Base-by-base conservation (phyloP, 2,888 invertebrate species). In the Harpalus rufipes region DNA sequence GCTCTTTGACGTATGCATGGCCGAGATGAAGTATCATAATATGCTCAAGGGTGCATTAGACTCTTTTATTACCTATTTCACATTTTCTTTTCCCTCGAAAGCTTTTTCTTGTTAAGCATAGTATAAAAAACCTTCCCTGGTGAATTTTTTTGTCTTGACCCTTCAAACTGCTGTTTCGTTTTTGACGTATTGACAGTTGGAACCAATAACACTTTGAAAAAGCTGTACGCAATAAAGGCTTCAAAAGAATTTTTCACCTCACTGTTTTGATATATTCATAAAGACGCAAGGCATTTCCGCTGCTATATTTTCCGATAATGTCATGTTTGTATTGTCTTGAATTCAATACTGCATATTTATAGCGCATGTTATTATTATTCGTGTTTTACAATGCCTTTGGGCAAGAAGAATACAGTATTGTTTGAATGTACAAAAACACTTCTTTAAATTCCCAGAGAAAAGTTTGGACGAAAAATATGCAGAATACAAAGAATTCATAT, bases 111-210 rank as follows among this genome's bases (percentile, higher is more conserved):
- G 79, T 80, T 59, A 80, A 56, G 51, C 74, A 74, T 7, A 39
- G 18, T 41, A 41, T 72, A 74, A 74, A 74, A 74, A 74, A 41
- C 8, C 44, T 16, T n/a, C 74, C 16, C 21, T 32, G 18, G 5
- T 51, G 14, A 12, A 44, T 74, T 81, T 63, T 63, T 81, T 58
- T 81, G 14, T 81, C 65, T 51, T 81, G 65, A 65, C 65, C 81
- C 44, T 56, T 74, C 74, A 81, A 81, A 63, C 65, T 63, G 39
- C 21, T 65, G 41, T 65, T 65, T 44, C 81, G 51, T 63, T 65
- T 63, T 41, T 81, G 63, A 81, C 63, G 65, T 65, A 56, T 81
- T 81, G 81, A 81, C 81, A 81, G 81, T 63, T 81, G 63, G 51
- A 78, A 78, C 78, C 59, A 78, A 78, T 78, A 78, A 81, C 51